Conservation (phyloP, 2,113 vertebrate species). For the Colaptes auratus region DNA sequence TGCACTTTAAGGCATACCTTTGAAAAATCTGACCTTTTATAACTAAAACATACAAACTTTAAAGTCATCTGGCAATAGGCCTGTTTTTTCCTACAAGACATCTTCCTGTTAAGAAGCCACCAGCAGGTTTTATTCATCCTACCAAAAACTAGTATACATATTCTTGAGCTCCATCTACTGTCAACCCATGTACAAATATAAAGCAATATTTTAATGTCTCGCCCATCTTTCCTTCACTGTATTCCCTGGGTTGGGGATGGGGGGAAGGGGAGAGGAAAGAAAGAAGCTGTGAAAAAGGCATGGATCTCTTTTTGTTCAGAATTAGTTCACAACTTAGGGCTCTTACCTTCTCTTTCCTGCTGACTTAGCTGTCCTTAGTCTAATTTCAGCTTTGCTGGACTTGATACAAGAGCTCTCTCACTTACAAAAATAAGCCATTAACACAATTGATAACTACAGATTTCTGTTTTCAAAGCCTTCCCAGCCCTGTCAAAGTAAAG, state of each 20-base stretch:
- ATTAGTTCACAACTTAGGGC: neutral
- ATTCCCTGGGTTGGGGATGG: neutral
- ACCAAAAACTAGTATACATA: neutral
- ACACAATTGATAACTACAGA: neutral
- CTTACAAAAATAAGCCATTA: neutral
- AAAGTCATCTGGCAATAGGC: neutral
- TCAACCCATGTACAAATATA: neutral
- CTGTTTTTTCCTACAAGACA: neutral
- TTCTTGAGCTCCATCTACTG: slow-evolving; percentile 25
- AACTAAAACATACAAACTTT: neutral
- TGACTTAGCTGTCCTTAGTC: neutral
- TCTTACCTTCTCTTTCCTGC: neutral
- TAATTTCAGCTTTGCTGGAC: neutral
- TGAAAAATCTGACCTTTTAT: neutral
- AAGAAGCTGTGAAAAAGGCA: neutral
- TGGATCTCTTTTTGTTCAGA: neutral
- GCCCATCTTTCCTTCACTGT: neutral
- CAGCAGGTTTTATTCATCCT: neutral
- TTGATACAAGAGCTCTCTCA: neutral
- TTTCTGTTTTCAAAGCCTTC: neutral
- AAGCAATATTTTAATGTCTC: neutral
- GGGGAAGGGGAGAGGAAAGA: neutral
- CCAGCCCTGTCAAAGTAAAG: neutral
- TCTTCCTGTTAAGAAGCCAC: neutral
- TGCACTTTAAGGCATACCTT: neutral